A percentile compares a stretch with the other conserved stretches of the same genome.
Conservation (phyloP, 2,113 vertebrate genomes). For the Campylomormyrus tamandua region DNA sequence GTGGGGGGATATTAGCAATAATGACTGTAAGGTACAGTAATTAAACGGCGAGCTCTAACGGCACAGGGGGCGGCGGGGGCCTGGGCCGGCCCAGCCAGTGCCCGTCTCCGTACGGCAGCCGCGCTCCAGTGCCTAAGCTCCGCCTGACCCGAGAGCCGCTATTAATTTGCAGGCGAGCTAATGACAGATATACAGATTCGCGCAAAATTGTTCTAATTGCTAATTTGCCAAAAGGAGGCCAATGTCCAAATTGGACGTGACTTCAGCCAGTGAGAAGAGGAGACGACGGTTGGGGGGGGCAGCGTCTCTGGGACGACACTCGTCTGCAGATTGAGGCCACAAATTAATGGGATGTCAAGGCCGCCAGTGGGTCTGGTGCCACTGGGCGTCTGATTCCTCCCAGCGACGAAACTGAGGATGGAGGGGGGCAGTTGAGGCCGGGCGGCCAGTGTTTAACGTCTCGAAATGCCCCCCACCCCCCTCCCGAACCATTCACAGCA, state of each 20-base stretch:
- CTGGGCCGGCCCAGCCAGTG: constrained; percentile 71
- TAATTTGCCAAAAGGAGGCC: constrained; percentile 90
- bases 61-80: constrained; percentile 73
- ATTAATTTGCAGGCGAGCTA: constrained; percentile 97
- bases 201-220: constrained; percentile 98
- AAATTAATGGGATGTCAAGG: constrained; percentile 73
- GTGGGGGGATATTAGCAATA: constrained; percentile 81
- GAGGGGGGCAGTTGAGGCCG: constrained; percentile 37
- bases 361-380: constrained; percentile 55
- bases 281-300: constrained; percentile 48
- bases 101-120: constrained; percentile 72
- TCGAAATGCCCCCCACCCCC: constrained; percentile 8
- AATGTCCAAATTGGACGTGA: constrained; percentile 91
- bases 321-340: constrained; percentile 61
- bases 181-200: constrained; percentile 98
- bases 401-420: constrained; percentile 39
- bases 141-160: constrained; percentile 82
- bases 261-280: constrained; percentile 65
- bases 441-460: constrained; percentile 43
- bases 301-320: constrained; percentile 50
- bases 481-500: not conserved
- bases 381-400: constrained; percentile 51
- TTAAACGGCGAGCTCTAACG: constrained; percentile 81
- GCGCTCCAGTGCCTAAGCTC: constrained; percentile 90
- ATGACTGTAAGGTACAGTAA: constrained; percentile 95